A percentile compares a stretch with the other conserved stretches of the same genome.
Evolutionary conservation across 2,888 invertebrate species (phyloP).

Genomic region (Thymelicus sylvestris): DNA sequence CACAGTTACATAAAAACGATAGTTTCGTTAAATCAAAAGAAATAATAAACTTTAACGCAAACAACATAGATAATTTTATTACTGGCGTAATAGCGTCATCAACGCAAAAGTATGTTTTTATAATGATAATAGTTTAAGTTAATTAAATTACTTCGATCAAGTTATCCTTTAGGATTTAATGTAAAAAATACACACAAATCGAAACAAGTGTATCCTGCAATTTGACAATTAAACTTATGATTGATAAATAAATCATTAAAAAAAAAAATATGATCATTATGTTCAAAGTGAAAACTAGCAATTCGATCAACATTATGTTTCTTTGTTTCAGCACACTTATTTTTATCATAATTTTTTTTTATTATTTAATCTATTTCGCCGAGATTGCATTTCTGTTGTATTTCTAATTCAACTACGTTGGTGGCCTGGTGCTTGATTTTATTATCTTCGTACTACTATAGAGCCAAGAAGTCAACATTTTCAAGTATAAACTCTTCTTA

Average conservation of each 20-base stretch:
- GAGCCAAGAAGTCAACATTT: neutral
- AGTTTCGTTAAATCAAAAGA: conserved; percentile 20
- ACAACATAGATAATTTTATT: conserved; percentile 12
- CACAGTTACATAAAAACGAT: conserved; percentile 34
- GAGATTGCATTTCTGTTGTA: too few species aligned
- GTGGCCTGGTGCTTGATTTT: too few species aligned
- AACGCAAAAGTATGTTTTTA: neutral
- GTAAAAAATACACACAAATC: neutral
- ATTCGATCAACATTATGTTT: too few species aligned
- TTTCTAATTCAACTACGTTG: too few species aligned
- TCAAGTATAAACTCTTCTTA: neutral
- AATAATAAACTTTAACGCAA: conserved; percentile 25
- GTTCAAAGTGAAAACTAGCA: too few species aligned
- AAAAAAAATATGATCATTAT: too few species aligned
- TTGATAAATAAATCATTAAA: too few species aligned
- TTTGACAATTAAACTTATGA: too few species aligned
- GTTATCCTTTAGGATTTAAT: neutral
- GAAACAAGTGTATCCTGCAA: too few species aligned
- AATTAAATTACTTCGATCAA: neutral
- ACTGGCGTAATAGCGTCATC: conserved; percentile 19
- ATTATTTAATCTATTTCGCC: too few species aligned
- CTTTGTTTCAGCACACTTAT: too few species aligned
- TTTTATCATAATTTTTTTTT: too few species aligned
- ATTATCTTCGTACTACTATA: neutral
- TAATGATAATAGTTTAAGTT: conserved; percentile 6